Base-by-base conservation (phyloP, 2,888 invertebrate genomes). In the Drosophila mayaguana region DNA sequence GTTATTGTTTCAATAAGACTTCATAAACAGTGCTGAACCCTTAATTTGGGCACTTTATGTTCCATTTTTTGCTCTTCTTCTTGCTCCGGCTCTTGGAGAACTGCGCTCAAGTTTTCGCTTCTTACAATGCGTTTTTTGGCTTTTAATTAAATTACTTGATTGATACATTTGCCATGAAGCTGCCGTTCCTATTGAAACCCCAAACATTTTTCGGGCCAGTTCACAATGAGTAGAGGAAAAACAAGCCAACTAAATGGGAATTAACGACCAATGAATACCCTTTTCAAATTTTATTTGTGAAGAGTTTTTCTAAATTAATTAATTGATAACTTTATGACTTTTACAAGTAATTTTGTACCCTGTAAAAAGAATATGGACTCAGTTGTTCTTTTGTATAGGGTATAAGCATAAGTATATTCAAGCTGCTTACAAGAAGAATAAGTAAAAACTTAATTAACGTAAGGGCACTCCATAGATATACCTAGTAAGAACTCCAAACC, bases 71-170 rank as follows among this genome's bases (percentile, higher is more conserved):
- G 40, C 12, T 12, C 20, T 43, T 43, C 3, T 9, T 32, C 45
- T 22, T 40, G 16, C 3, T 45, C 25, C 5, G 3, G 25, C 25
- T 16, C 11, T 40, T 25, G 14, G 45, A 25, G 20, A 48, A 48
- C 7, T 28, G 28, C 42, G 18, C 12, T 11, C 28, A 50, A 69
- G 48, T 69, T 48, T 56, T 38, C 36, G 51, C 28, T n/a, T 34
- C 7, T 25, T 22, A 18, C 38, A 59, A 55, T 56, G 25, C 56
- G 32, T 18, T 50, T 32, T 43, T 75, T 50, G 63, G 62, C 67
- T 75, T 81, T 78, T 78, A 75, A 84, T 84, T 87, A 84, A 83
- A 88, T 76, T 70, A 56, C 59, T 46, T 84, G 66, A 81, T 78
- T 88, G 80, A 80, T 72, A 72, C 55, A 64, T 68, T 66, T 59